Base-by-base conservation (phyloP, 2,797 vertebrate species). In the Acipenser ruthenus region DNA sequence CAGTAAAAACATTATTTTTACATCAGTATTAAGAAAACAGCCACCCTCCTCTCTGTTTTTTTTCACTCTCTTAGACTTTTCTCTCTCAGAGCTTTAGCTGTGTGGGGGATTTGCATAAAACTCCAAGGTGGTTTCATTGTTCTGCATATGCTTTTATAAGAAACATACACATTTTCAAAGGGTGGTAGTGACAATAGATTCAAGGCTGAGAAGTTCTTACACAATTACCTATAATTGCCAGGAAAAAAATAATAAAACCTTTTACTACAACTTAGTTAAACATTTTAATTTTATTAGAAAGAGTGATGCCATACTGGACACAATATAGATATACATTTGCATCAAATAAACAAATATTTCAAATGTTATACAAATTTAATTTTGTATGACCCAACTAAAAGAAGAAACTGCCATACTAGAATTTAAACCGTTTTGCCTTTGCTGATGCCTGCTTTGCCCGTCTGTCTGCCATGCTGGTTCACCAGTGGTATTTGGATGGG, bases 401-500 rank as follows among this genome's bases (percentile, higher is more conserved):
- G 4, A 37, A 37, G 37, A 37, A 37, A 5, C 37, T 37, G 37
- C 37, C 4, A 5, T 37, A 37, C 37, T 1, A 37, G 37, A 37
- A 37, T 37, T 37, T 4, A 37, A 37, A 37, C 37, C 37, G 5
- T 62, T 62, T 62, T 62, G 6, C 15, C 60, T 48, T 62, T 62
- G 60, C 47, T 23, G 10, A 58, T n/a, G 6, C 12, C 12, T n/a
- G 55, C 12, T 11, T n/a, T 11, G 55, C 55, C 37, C 37, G 7
- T 58, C 12, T n/a, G 12, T 58, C n/a, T n/a, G 10, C 11, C 11
- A 58, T n/a, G 18, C 47, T 15, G 60, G 6, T 47, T 62, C 87
- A 86, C 84, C 88, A 79, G 84, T 86, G 87, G 84, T 84, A 88
- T 89, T 90, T 90, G 87, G 88, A 89, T 79, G 83, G 84, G 82